Conservation (phyloP, 2,888 invertebrate species). For the Eugnorisma glareosa region DNA sequence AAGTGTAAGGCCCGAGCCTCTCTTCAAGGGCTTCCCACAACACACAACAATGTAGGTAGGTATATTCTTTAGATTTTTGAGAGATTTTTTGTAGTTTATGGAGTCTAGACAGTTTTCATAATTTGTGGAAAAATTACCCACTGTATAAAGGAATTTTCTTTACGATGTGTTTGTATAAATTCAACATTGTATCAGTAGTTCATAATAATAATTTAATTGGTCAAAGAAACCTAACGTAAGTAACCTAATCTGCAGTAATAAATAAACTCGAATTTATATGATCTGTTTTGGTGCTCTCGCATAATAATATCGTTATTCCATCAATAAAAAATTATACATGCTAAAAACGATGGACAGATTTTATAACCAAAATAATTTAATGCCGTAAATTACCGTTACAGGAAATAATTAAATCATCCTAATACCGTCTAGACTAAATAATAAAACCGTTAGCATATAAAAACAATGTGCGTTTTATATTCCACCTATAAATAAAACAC, state of each 20-base stretch:
- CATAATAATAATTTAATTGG: not conserved
- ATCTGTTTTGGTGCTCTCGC: conserved; percentile 23
- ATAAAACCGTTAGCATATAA: conserved; percentile 49
- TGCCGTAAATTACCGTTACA: conserved; percentile 43
- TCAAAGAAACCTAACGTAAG: not conserved
- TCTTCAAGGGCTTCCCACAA: not conserved
- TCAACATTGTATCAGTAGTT: not conserved
- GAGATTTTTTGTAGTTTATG: not conserved
- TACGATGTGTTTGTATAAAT: not conserved
- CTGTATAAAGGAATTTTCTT: not conserved
- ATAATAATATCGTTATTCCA: conserved; percentile 32
- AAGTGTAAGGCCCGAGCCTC: not conserved
- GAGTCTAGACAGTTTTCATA: not conserved
- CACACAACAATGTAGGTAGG: not conserved
- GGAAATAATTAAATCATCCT: conserved; percentile 54
- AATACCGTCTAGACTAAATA: conserved; percentile 56
- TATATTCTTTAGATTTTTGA: too few species aligned
- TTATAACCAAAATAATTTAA: conserved; percentile 27
- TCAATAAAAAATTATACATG: conserved; percentile 31
- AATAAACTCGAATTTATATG: conserved; percentile 17
- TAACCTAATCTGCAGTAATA: conserved; percentile 21
- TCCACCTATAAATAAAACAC: not conserved
- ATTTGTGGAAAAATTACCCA: not conserved
- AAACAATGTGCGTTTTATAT: conserved; percentile 13
- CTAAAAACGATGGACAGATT: conserved; percentile 35